A percentile compares a stretch with the other conserved stretches of the same genome.
phyloP scores from a whole-genome alignment of 2,888 invertebrate species.

The Acanthopleura granulata region DNA sequence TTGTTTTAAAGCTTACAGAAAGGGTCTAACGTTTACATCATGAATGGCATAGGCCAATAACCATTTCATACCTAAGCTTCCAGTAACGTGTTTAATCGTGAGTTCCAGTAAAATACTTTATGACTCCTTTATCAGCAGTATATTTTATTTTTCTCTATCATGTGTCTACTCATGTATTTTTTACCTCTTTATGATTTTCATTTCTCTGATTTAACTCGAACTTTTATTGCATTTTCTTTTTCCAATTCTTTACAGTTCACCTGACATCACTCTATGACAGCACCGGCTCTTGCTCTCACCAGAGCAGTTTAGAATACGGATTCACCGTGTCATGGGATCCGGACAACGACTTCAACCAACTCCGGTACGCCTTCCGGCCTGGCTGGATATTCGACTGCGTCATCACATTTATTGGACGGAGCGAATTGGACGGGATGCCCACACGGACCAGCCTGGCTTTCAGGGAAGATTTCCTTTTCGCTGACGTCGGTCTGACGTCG shows the following conservation, averaged over 20 bases:
- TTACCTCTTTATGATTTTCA: too few species aligned
- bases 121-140: too few species aligned
- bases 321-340: conserved; percentile 13
- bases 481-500: not conserved
- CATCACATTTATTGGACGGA: not conserved
- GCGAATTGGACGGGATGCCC: not conserved
- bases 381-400: conserved; percentile 3
- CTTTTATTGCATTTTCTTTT: not conserved
- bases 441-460: not conserved
- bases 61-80: too few species aligned
- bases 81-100: too few species aligned
- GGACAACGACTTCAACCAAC: not conserved
- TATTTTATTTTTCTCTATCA: too few species aligned
- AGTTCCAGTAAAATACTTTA: too few species aligned
- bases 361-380: not conserved
- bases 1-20: too few species aligned
- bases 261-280: not conserved
- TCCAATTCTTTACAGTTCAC: not conserved
- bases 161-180: too few species aligned
- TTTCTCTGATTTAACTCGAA: not conserved
- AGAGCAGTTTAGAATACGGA: not conserved
- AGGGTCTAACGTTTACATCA: too few species aligned
- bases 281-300: not conserved
- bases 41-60: too few species aligned
- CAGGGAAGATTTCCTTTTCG: conserved; percentile 1